A percentile compares a stretch with the other conserved stretches of the same genome.
These are phyloP conservation scores for Drosophila varians DNA, from an alignment of 1,140 invertebrate species.

Conservation along the genomic window DNA sequence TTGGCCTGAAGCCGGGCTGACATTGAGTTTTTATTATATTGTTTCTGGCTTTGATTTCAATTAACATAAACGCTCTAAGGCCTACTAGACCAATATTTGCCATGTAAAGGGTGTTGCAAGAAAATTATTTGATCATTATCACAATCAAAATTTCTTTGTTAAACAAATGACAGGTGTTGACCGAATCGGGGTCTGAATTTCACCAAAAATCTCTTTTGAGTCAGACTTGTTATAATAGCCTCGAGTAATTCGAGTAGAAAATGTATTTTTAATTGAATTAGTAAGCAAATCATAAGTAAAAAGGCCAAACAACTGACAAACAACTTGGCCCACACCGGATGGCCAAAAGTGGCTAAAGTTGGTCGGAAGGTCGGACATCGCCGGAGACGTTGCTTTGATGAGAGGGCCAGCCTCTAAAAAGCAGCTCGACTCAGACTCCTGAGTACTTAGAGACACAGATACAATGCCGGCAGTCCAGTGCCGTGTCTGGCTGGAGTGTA, in stretches of 20 bases:
- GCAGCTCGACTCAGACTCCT: slow-evolving; percentile 19
- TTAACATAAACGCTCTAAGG: slow-evolving; percentile 52
- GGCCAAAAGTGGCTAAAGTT: slow-evolving; percentile 31
- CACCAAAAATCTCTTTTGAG: slow-evolving; percentile 15
- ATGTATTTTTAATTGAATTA: slow-evolving; percentile 54
- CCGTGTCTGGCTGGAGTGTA: slow-evolving; percentile 20
- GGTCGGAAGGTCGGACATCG: slow-evolving; percentile 55
- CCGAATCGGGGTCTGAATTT: slow-evolving; percentile 30
- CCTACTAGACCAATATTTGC: not conserved
- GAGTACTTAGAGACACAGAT: slow-evolving; percentile 3
- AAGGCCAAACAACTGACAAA: slow-evolving; percentile 58
- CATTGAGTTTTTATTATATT: slow-evolving; percentile 66
- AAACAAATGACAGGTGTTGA: not conserved
- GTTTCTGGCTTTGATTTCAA: slow-evolving; percentile 53
- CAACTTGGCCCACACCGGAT: slow-evolving; percentile 48
- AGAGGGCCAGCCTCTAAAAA: slow-evolving; percentile 62
- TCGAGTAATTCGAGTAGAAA: slow-evolving; percentile 20
- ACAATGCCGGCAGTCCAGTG: not conserved
- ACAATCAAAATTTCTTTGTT: slow-evolving; percentile 5
- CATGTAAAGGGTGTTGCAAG: slow-evolving; percentile 31
- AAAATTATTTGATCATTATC: slow-evolving; percentile 13
- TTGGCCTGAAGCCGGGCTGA: slow-evolving; percentile 35
- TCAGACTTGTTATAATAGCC: not conserved
- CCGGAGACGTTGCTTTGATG: slow-evolving; percentile 61
- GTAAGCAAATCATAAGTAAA: slow-evolving; percentile 61